Conservation (phyloP, 2,797 vertebrate species). For the Gastrophryne carolinensis region DNA sequence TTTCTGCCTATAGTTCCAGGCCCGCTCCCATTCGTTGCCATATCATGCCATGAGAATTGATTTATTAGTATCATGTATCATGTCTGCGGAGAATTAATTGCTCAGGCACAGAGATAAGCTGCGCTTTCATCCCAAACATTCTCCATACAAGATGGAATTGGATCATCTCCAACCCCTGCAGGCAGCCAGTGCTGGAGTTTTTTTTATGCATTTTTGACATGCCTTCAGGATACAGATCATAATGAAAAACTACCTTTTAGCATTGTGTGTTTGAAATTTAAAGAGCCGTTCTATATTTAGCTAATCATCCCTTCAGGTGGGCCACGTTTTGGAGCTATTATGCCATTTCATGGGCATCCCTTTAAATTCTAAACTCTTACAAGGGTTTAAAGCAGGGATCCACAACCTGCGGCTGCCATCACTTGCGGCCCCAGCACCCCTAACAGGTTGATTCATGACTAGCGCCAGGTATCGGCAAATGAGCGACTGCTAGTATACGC, state of each 20-base stretch:
- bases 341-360: neutral
- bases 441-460: too few species aligned
- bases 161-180: slow-evolving; percentile 15
- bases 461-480: too few species aligned
- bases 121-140: neutral
- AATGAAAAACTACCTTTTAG: slow-evolving; percentile 29
- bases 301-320: neutral
- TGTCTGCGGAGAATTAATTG: too few species aligned
- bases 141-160: neutral
- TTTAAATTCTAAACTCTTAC: neutral
- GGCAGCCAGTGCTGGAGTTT: neutral
- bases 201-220: slow-evolving; percentile 47
- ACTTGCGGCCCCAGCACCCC: too few species aligned
- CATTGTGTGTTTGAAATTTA: slow-evolving; percentile 7
- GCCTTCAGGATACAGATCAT: slow-evolving; percentile 34
- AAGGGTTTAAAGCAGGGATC: neutral
- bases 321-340: neutral
- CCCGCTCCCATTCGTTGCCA: too few species aligned
- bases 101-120: neutral
- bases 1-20: too few species aligned
- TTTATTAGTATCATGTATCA: neutral
- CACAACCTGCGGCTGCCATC: too few species aligned
- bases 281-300: neutral
- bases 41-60: too few species aligned
- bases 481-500: too few species aligned